Evolutionary conservation across 2,113 vertebrate species (phyloP).

Genomic region (Hyla sarda): DNA sequence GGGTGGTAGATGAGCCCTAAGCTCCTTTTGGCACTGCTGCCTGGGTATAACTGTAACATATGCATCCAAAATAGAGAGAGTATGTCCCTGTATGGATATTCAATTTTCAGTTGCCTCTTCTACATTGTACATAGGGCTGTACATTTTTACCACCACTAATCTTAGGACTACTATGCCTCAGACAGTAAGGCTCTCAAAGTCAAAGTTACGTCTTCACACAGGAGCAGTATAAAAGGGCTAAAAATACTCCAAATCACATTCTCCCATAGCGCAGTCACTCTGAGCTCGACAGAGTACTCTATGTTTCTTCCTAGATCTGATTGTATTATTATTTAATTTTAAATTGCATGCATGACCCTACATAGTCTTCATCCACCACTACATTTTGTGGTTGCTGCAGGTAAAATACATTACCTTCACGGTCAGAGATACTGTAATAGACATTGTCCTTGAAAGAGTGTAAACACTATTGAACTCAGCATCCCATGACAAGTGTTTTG

Average conservation of each 20-base stretch:
- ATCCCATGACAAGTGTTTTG: background rate
- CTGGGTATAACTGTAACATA: background rate
- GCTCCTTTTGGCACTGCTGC: no score
- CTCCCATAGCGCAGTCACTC: background rate
- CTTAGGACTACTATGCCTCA: no score
- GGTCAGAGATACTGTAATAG: background rate
- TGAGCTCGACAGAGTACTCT: background rate
- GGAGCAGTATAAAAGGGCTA: background rate
- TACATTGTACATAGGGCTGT: background rate
- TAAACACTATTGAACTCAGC: background rate
- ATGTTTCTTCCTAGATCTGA: background rate
- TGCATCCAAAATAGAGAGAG: background rate
- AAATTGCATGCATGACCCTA: background rate
- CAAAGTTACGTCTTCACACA: background rate
- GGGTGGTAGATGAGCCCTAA: no score
- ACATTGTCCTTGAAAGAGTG: background rate
- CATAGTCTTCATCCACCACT: background rate
- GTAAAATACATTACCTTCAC: constrained; percentile 11
- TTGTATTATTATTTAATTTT: constrained; percentile 3
- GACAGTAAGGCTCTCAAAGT: background rate
- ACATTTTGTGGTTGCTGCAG: background rate
- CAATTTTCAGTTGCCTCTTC: background rate
- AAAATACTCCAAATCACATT: background rate
- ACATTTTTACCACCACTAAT: background rate
- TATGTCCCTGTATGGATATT: background rate